These are phyloP conservation scores for Leistus spinibarbis DNA, from an alignment of 2,888 invertebrate species.

Conservation along the genomic window DNA sequence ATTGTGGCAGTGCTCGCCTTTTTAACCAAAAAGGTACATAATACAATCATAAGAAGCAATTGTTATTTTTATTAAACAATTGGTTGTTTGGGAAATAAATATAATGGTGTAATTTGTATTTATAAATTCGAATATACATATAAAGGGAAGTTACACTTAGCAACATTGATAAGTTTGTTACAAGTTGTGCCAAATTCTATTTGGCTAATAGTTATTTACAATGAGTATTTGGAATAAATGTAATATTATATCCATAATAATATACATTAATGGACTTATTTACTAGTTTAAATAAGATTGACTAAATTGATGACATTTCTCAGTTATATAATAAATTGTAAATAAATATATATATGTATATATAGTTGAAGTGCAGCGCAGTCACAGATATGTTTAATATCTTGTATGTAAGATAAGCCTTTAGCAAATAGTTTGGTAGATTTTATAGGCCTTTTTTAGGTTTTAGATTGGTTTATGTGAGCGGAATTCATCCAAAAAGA, in stretches of 20 bases:
- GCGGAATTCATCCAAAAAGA: no score
- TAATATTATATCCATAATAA: not conserved
- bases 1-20: slow-evolving; percentile 30
- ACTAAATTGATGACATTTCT: not conserved
- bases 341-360: no score
- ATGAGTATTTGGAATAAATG: not conserved
- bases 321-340: not conserved
- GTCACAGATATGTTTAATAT: not conserved
- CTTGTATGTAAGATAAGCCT: not conserved
- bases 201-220: not conserved
- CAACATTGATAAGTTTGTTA: slow-evolving; percentile 3
- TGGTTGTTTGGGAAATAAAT: no score
- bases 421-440: not conserved
- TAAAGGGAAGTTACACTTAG: not conserved
- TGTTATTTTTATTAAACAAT: no score
- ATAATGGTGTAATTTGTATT: not conserved
- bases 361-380: not conserved
- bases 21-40: slow-evolving; percentile 28
- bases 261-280: not conserved
- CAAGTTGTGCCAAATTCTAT: not conserved
- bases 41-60: no score
- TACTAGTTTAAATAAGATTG: not conserved
- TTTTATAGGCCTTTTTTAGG: not conserved
- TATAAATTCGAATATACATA: not conserved
- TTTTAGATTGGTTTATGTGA: not conserved